Conservation (phyloP, 1,140 invertebrate species). For the Drosophila grimshawi region DNA sequence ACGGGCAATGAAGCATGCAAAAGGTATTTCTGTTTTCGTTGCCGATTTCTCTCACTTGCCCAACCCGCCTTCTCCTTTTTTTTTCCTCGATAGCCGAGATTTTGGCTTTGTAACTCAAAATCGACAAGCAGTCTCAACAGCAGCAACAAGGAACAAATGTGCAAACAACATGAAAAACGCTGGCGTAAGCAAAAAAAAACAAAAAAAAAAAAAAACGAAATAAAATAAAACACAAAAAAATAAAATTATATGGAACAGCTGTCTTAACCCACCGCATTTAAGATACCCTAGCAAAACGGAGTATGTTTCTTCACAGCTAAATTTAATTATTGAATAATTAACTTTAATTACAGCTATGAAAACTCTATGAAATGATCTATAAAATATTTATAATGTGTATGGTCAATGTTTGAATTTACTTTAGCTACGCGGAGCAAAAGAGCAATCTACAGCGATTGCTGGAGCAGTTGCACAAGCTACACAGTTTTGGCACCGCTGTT, state of each 20-base stretch:
- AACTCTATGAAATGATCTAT: no score
- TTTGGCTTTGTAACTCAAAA: slow-evolving; percentile 83
- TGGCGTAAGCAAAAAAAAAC: slow-evolving; percentile 27
- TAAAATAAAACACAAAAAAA: slow-evolving; percentile 40
- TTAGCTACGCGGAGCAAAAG: no score
- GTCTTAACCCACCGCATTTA: no score
- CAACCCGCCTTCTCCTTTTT: background rate
- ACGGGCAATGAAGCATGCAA: slow-evolving; percentile 82
- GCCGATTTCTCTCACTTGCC: slow-evolving; percentile 29
- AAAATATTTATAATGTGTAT: no score
- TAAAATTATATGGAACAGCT: background rate
- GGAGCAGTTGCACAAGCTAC: no score
- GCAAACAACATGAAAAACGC: slow-evolving; percentile 80
- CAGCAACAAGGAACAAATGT: slow-evolving; percentile 73
- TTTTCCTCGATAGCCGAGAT: slow-evolving; percentile 51
- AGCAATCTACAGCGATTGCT: no score
- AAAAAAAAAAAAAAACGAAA: slow-evolving; percentile 21
- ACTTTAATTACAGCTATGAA: no score
- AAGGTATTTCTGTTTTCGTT: slow-evolving; percentile 78
- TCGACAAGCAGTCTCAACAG: slow-evolving; percentile 50
- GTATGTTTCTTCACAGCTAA: no score
- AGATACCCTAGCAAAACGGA: no score
- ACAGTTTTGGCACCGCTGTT: no score
- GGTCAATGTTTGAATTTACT: no score
- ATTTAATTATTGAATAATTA: no score